These are phyloP conservation scores for Ranitomeya variabilis DNA, from an alignment of 2,113 vertebrate genomes.

Conservation along the genomic window DNA sequence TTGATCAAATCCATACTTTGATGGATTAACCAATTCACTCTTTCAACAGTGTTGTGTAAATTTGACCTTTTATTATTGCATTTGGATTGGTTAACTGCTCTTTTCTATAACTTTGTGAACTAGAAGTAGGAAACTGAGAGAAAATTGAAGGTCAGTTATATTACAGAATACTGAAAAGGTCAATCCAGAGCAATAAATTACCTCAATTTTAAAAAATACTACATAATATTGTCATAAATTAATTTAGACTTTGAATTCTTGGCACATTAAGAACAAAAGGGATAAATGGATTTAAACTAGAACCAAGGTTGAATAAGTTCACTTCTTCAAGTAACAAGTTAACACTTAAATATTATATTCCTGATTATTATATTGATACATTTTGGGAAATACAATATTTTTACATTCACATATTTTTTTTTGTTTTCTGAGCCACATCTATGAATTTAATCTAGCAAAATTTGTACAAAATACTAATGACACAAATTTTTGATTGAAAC, in stretches of 20 bases:
- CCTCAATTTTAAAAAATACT: slow-evolving; percentile 47
- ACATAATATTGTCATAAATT: slow-evolving; percentile 53
- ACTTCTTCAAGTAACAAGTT: not conserved
- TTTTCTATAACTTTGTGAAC: slow-evolving; percentile 43
- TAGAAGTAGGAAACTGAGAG: slow-evolving; percentile 31
- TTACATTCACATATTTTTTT: not conserved
- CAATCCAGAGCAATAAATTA: slow-evolving; percentile 47
- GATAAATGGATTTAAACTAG: slow-evolving; percentile 12
- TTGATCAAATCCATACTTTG: slow-evolving; percentile 36
- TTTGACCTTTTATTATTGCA: slow-evolving; percentile 52
- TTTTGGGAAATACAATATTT: not conserved
- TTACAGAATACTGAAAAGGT: slow-evolving; percentile 55
- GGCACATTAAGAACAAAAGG: slow-evolving; percentile 43
- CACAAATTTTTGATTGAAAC: not conserved
- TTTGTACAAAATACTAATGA: not conserved
- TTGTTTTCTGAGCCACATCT: not conserved
- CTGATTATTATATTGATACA: not conserved
- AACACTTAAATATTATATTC: not conserved
- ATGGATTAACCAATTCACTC: slow-evolving; percentile 49
- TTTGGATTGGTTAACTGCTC: slow-evolving; percentile 51
- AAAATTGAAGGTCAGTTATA: slow-evolving; percentile 52
- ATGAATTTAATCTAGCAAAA: not conserved
- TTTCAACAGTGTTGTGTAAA: slow-evolving; percentile 54
- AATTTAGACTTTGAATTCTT: slow-evolving; percentile 42
- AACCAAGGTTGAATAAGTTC: slow-evolving; percentile 15